Base-by-base conservation (phyloP, 2,113 vertebrate species). In the Raja brachyura region DNA sequence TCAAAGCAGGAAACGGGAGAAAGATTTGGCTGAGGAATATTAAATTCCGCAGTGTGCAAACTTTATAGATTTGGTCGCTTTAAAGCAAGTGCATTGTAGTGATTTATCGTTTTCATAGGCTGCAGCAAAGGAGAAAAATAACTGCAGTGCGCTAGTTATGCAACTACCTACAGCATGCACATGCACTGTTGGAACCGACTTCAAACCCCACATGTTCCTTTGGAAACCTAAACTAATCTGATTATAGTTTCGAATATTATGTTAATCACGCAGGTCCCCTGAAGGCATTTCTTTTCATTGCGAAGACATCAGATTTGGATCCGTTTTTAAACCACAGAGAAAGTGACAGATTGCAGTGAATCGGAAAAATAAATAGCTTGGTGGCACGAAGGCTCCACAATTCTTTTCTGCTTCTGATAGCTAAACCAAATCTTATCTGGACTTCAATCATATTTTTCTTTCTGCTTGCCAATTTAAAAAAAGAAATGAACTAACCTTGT, bases 111-210 rank as follows among this genome's bases (percentile, higher is more conserved):
- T 92, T 48, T 92, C 39, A 14, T 31, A 28, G 90, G 33, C 11
- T 54, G 18, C 33, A 54, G 68, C 63, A 66, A 39, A 31, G 61
- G 54, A 59, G 25, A 28, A 31, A 7, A 31, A 6, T 48, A 1
- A 74, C 90, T 92, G 33, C 66, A 92, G 4, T 90, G 86, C 31
- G 63, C 86, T 22, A 74, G 39, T 92, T 73, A 73, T 74, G 73
- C 39, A 90, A 61, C 9, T 61, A 61, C 11, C 56, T 86, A n/a
- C 28, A 86, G 28, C n/a, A 31, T 61, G 31, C 4, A 88, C 5
- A 88, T 3, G 0, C 16, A 90, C 2, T 48, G 68, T 54, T 92
- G 66, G 70, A 92, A 48, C 48, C 48, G 0, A 73, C 68, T 92
- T 54, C 31, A 74, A 92, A 92, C 33, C 25, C 3, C 25, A 88